Conservation (phyloP, 2,113 vertebrate genomes). For the Tupaia chinensis region DNA sequence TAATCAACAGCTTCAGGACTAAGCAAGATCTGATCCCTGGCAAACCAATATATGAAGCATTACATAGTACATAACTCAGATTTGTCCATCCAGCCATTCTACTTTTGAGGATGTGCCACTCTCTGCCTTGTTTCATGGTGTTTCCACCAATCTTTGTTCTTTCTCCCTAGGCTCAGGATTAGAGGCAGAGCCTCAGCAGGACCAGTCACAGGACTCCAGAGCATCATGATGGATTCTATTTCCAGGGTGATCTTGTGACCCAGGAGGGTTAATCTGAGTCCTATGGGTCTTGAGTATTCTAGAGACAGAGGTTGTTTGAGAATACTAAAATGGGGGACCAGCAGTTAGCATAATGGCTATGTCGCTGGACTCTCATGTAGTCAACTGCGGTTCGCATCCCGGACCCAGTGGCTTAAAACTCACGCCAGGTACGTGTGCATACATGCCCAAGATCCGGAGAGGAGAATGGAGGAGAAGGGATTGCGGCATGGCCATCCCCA, state of each 20-base stretch:
- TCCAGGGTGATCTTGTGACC: background rate
- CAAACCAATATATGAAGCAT: background rate
- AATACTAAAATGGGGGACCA: background rate
- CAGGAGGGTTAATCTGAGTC: background rate
- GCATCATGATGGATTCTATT: background rate
- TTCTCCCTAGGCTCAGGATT: background rate
- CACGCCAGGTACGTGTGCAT: no score
- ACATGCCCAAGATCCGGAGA: no score
- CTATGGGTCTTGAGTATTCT: background rate
- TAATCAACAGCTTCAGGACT: background rate
- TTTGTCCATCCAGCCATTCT: background rate
- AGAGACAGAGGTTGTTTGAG: background rate
- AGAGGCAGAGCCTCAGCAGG: no score
- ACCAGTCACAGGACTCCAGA: background rate
- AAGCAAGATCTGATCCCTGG: background rate
- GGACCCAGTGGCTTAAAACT: no score
- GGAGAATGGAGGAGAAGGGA: no score
- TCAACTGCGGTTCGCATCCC: no score
- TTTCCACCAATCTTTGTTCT: background rate
- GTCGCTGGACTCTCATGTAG: no score
- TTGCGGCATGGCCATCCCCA: no score
- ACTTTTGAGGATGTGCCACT: background rate
- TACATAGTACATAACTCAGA: background rate
- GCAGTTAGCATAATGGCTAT: no score
- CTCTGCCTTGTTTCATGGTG: accelerated